phyloP scores from a whole-genome alignment of 2,113 vertebrate species.

The Grammomys dolichurus region DNA sequence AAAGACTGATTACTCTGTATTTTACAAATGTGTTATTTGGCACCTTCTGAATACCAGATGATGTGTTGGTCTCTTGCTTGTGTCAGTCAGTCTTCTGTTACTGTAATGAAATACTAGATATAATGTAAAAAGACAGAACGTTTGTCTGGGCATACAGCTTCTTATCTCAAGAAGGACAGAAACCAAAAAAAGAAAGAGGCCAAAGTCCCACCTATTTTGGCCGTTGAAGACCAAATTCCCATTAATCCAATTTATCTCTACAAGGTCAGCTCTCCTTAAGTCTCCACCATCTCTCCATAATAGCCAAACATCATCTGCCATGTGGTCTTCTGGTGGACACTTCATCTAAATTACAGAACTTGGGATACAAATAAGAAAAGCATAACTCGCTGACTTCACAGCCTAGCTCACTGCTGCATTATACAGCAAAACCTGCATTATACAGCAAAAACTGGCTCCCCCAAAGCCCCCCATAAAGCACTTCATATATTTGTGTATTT shows the following conservation, averaged over 20 bases:
- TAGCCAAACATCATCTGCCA: background rate
- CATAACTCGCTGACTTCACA: too few species aligned
- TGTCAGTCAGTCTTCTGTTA: background rate
- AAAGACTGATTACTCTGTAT: background rate
- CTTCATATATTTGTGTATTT: background rate
- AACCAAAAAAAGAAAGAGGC: background rate
- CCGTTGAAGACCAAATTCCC: background rate
- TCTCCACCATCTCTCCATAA: background rate
- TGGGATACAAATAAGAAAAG: background rate
- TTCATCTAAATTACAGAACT: background rate
- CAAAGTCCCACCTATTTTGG: background rate
- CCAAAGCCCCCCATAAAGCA: accelerated
- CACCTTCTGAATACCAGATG: background rate
- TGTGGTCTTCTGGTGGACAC: background rate
- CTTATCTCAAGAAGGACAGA: background rate
- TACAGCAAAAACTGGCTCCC: background rate
- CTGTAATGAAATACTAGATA: background rate
- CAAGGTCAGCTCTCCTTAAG: background rate
- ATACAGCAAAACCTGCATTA: background rate
- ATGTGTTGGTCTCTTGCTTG: background rate
- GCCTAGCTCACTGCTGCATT: background rate
- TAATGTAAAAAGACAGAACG: background rate
- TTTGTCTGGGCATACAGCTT: background rate
- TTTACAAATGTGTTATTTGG: background rate
- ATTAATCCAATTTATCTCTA: background rate